Evolutionary conservation across 2,113 vertebrate species (phyloP).

Genomic region (Tapirus terrestris): DNA sequence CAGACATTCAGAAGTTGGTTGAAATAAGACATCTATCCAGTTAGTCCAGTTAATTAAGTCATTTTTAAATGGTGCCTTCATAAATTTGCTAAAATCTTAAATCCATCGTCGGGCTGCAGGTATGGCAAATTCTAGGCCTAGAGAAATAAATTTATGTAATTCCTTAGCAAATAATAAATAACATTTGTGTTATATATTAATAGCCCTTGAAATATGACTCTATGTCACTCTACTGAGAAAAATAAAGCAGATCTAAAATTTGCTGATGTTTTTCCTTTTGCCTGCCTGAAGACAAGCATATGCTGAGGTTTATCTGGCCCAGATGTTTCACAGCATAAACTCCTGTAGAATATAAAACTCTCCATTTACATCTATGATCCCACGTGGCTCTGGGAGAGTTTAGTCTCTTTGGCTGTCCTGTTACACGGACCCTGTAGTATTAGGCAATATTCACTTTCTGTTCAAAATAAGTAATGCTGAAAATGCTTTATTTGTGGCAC

Average conservation of each 20-base stretch:
- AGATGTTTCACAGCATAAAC: conserved; percentile 46
- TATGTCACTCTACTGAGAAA: neutral
- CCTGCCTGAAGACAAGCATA: neutral
- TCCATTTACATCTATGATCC: neutral
- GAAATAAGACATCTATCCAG: neutral
- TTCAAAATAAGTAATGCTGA: neutral
- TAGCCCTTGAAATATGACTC: neutral
- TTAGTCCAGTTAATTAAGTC: neutral
- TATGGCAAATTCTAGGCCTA: neutral
- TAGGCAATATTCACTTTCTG: neutral
- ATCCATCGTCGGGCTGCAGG: neutral
- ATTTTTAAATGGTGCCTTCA: neutral
- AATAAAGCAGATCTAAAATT: neutral
- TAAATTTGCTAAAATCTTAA: conserved; percentile 16
- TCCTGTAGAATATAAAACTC: neutral
- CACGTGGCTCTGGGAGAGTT: neutral
- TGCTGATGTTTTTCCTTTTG: neutral
- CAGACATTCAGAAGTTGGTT: neutral
- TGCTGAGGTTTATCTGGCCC: neutral
- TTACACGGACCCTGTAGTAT: neutral
- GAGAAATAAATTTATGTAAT: neutral
- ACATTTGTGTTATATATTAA: neutral
- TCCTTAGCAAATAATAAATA: neutral
- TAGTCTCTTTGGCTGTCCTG: neutral
- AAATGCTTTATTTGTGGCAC: neutral